These are phyloP conservation scores for Phengaris alcon DNA, from an alignment of 2,888 invertebrate species.

Conservation along the genomic window DNA sequence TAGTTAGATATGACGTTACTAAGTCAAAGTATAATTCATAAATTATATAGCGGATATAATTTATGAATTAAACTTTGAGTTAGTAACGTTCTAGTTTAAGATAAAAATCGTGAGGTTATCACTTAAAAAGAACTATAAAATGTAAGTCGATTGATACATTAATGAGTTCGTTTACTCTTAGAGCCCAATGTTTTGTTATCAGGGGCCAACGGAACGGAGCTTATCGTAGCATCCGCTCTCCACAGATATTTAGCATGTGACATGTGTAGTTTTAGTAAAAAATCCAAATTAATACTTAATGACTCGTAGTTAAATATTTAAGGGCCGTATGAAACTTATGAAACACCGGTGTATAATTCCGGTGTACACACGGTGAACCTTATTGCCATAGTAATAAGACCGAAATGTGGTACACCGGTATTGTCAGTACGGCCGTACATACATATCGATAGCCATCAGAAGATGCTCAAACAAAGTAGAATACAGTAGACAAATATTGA, in stretches of 20 bases:
- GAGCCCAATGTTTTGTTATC: constrained; percentile 64
- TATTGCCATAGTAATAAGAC: too few relatives aligned
- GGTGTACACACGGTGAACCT: too few relatives aligned
- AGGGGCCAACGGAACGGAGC: constrained; percentile 60
- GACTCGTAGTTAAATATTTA: not conserved
- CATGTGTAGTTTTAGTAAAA: constrained; percentile 36
- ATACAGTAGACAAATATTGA: too few relatives aligned
- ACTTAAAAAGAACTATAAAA: constrained; percentile 38
- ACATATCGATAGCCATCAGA: too few relatives aligned
- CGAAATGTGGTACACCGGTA: too few relatives aligned
- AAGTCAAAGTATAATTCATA: not conserved
- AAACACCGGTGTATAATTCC: too few relatives aligned
- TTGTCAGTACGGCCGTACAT: too few relatives aligned
- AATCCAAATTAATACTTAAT: constrained; percentile 31
- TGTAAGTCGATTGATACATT: constrained; percentile 48
- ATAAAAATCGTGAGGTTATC: constrained; percentile 62
- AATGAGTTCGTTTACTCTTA: constrained; percentile 67
- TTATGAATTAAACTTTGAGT: constrained; percentile 25
- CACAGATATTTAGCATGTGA: constrained; percentile 41
- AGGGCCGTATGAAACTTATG: not conserved
- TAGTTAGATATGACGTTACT: not conserved
- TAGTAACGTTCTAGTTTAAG: constrained; percentile 37
- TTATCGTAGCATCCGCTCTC: constrained; percentile 67
- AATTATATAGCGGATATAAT: not conserved
- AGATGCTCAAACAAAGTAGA: too few relatives aligned